phyloP scores from a whole-genome alignment of 1,140 invertebrate genomes.

The Psix sp. region DNA sequence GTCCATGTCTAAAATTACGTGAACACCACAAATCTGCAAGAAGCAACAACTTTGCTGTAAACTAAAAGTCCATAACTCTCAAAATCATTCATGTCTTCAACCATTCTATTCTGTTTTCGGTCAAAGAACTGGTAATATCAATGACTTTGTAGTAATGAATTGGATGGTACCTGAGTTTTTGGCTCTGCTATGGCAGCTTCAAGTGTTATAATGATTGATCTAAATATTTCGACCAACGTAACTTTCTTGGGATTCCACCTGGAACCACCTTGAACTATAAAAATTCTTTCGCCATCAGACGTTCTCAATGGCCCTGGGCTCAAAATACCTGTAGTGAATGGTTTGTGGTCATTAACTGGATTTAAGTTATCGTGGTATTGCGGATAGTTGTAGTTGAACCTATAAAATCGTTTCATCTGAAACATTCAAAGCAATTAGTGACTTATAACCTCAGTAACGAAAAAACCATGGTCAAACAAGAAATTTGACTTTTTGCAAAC shows the following conservation, averaged over 20 bases:
- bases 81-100: background rate
- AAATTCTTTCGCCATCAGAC: slow-evolving; percentile 77
- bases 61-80: background rate
- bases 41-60: too few relatives aligned
- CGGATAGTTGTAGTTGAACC: slow-evolving; percentile 78
- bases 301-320: slow-evolving; percentile 79
- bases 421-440: background rate
- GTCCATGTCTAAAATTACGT: slow-evolving; percentile 83
- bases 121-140: background rate
- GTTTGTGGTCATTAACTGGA: slow-evolving; percentile 74
- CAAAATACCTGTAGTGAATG: slow-evolving; percentile 77
- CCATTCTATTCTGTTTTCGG: too few relatives aligned
- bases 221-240: slow-evolving; percentile 78
- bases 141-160: slow-evolving; percentile 3
- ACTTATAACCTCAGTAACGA: too few relatives aligned
- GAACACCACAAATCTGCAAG: slow-evolving; percentile 76
- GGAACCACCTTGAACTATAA: slow-evolving; percentile 79
- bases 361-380: slow-evolving; percentile 76
- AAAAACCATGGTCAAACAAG: background rate
- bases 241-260: slow-evolving; percentile 83
- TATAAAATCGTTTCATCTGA: slow-evolving; percentile 80
- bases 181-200: slow-evolving; percentile 81
- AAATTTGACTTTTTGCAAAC: too few relatives aligned
- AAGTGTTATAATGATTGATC: slow-evolving; percentile 78
- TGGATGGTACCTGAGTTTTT: slow-evolving; percentile 78